phyloP scores from a whole-genome alignment of 30 jellyfish, hydroid and myxozoan species.

The Morbakka virulenta region DNA sequence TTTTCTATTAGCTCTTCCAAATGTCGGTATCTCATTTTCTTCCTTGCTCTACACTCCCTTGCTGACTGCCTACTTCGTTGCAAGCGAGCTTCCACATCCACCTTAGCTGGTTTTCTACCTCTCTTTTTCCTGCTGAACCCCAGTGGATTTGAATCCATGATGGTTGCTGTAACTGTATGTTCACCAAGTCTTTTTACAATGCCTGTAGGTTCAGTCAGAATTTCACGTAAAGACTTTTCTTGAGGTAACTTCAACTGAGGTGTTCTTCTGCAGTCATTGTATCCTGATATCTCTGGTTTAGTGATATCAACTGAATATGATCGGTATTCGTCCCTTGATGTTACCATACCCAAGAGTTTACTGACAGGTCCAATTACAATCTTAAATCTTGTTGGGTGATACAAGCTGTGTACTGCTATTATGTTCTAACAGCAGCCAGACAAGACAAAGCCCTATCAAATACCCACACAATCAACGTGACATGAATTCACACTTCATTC shows the following conservation, averaged over 20 bases:
- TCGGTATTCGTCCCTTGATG: too few species aligned
- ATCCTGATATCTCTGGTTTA: too few species aligned
- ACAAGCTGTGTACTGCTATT: too few species aligned
- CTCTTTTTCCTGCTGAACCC: conserved; percentile 15
- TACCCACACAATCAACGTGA: too few species aligned
- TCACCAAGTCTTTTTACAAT: not conserved
- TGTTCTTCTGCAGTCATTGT: too few species aligned
- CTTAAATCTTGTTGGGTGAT: too few species aligned
- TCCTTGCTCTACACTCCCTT: conserved; percentile 68
- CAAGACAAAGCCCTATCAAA: too few species aligned
- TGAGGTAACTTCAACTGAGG: not conserved
- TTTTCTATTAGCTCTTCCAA: conserved; percentile 60
- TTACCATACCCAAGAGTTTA: too few species aligned
- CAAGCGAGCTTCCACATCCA: conserved; percentile 63
- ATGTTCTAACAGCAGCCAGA: too few species aligned
- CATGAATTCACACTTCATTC: too few species aligned
- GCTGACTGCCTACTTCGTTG: conserved; percentile 79
- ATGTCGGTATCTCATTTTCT: conserved; percentile 53
- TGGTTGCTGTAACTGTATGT: not conserved
- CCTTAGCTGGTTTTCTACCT: conserved; percentile 37
- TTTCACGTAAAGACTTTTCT: not conserved
- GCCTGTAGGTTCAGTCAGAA: not conserved
- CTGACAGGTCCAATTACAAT: too few species aligned
- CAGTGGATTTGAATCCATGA: not conserved
- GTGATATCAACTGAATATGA: too few species aligned